Conservation (phyloP, 1,140 invertebrate species). For the Trichonephila clavata region DNA sequence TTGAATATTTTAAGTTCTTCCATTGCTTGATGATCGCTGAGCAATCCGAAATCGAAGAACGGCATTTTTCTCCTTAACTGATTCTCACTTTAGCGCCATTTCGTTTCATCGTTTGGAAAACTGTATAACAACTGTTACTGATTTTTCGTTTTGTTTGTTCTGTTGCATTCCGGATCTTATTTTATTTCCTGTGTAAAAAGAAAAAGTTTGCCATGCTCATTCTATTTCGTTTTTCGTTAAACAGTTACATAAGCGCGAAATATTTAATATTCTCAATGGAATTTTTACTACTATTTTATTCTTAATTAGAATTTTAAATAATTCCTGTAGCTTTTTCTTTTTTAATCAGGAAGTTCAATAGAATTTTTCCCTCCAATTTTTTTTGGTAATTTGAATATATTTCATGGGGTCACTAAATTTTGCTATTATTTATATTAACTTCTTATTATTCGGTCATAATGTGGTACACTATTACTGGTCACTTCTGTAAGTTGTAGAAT, state of each 20-base stretch:
- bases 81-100: neutral
- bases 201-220: neutral
- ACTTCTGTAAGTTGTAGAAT: no score
- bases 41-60: slow-evolving; percentile 21
- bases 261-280: no score
- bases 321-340: no score
- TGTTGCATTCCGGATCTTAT: neutral
- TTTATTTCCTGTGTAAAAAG: neutral
- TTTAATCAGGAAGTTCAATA: no score
- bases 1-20: slow-evolving; percentile 59
- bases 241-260: neutral
- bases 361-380: no score
- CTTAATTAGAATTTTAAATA: no score
- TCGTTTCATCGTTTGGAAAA: neutral
- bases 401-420: no score
- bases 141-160: slow-evolving; percentile 7
- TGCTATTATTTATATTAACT: no score
- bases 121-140: slow-evolving; percentile 17
- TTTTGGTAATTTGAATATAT: no score
- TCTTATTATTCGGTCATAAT: no score
- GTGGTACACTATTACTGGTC: no score
- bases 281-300: no score
- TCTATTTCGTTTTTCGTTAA: neutral
- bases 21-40: neutral
- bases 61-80: slow-evolving; percentile 16